These are phyloP conservation scores for Lithophane ornitopus DNA, from an alignment of 2,888 invertebrate genomes.

Conservation along the genomic window DNA sequence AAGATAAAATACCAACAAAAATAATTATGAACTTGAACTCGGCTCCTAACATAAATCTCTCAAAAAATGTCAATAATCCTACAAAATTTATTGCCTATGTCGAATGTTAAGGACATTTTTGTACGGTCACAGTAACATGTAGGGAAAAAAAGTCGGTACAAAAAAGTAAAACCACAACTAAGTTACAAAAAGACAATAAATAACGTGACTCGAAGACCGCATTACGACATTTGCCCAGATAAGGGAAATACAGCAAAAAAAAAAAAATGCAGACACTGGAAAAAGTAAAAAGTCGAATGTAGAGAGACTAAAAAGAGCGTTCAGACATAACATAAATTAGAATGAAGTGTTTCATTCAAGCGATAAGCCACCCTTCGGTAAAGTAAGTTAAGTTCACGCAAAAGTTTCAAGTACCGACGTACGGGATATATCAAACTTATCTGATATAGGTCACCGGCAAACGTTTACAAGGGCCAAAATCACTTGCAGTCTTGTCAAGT, in stretches of 20 bases:
- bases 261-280: constrained; percentile 73
- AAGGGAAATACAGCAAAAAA: constrained; percentile 68
- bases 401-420: constrained; percentile 77
- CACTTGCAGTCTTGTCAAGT: constrained; percentile 81
- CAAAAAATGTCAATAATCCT: constrained; percentile 69
- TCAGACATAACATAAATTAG: constrained; percentile 82
- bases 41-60: constrained; percentile 56
- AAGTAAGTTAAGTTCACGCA: constrained; percentile 73
- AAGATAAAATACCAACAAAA: constrained; percentile 35
- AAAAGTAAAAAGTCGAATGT: constrained; percentile 65
- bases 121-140: constrained; percentile 42
- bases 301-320: constrained; percentile 63
- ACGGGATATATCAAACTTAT: constrained; percentile 85
- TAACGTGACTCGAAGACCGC: constrained; percentile 67
- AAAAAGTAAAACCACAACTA: constrained; percentile 64
- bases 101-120: constrained; percentile 63
- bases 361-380: constrained; percentile 82
- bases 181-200: constrained; percentile 70
- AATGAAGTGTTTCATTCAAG: constrained; percentile 83
- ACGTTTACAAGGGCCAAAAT: constrained; percentile 82
- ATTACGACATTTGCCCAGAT: constrained; percentile 71
- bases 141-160: constrained; percentile 53
- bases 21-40: constrained; percentile 54
- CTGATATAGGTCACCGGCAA: constrained; percentile 83
- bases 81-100: constrained; percentile 69